Evolutionary conservation across 2,888 invertebrate genomes (phyloP), one percentile per base, ranked within the genome.

Genomic region (Dasysyrphus tricinctus): DNA sequence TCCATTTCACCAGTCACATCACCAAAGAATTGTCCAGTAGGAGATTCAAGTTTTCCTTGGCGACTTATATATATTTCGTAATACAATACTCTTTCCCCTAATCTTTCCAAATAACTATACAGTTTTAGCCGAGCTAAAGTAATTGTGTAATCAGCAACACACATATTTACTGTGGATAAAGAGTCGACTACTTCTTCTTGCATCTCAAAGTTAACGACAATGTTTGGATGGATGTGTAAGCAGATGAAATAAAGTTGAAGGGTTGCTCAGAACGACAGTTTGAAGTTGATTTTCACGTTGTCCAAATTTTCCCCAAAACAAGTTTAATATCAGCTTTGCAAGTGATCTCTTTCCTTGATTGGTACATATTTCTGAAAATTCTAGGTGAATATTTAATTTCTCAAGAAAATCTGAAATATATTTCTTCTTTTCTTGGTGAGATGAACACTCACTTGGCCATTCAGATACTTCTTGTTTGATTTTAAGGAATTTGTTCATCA

Each of bases 71-170:
- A 42, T 12, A 42, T 47, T 2, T 47, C 47, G 9, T 47, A 47
- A 47, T 47, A 47, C 7, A 47, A 6, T 5, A 47, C 47, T 47
- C 47, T 47, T 16, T 47, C 47, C 7, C 6, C 16, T 47, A 47
- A 47, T 1, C 16, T 59, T 67, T 91, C 89, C 7, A 93, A 76
- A 32, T 90, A 89, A 5, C 77, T 70, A 74, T 91, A 91, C 0
- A 92, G 83, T 76, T 90, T 89, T 2, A 91, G 74, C 5, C 91
- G 63, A 0, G 92, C 91, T 49, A 89, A 88, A 6, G 90, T 79
- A 0, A 91, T 92, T 0, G 91, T 91, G 61, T 90, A 92, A 0
- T 90, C 89, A 90, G 90, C 56, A 29, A 56, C n/a, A 29, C 56
- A 56, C 4, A 56, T 8, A 11, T 56, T 56, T 56, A 56, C 56